phyloP scores from a whole-genome alignment of 2,888 invertebrate species.

The Adela reaumurella region DNA sequence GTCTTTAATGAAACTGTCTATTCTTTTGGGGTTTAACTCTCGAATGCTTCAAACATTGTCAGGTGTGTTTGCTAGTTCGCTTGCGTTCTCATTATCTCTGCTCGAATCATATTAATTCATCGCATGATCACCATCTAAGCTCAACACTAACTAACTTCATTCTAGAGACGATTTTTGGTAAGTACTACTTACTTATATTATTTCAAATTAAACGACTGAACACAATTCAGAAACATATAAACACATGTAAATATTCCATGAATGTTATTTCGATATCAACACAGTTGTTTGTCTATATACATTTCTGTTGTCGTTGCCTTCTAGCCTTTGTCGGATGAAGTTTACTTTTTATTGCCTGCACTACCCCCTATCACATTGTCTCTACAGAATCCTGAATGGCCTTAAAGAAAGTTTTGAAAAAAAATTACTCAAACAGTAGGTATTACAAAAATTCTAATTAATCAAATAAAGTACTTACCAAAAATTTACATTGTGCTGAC shows the following conservation, averaged over 20 bases:
- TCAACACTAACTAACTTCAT: too few relatives aligned
- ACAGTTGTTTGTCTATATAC: conserved; percentile 18
- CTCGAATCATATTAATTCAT: not conserved
- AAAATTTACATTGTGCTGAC: not conserved
- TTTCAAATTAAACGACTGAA: too few relatives aligned
- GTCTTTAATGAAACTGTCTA: too few relatives aligned
- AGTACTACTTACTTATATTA: not conserved
- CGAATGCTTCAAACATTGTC: not conserved
- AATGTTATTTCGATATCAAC: conserved; percentile 33
- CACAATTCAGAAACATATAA: conserved; percentile 16
- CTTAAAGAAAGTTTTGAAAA: too few relatives aligned
- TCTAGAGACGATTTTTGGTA: not conserved
- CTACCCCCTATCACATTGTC: too few relatives aligned
- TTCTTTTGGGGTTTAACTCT: too few relatives aligned
- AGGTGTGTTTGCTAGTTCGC: not conserved
- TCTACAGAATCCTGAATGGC: too few relatives aligned
- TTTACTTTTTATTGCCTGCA: conserved; percentile 35
- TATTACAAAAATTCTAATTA: too few relatives aligned
- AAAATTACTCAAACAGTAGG: too few relatives aligned
- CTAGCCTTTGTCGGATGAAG: conserved; percentile 66
- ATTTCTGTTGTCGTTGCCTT: conserved; percentile 26
- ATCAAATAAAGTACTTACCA: too few relatives aligned
- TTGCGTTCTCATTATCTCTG: not conserved
- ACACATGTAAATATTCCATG: conserved; percentile 36
- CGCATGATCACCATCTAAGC: not conserved